phyloP scores from a whole-genome alignment of 1,140 invertebrate genomes.

The Ceratoteleas bidentatus region DNA sequence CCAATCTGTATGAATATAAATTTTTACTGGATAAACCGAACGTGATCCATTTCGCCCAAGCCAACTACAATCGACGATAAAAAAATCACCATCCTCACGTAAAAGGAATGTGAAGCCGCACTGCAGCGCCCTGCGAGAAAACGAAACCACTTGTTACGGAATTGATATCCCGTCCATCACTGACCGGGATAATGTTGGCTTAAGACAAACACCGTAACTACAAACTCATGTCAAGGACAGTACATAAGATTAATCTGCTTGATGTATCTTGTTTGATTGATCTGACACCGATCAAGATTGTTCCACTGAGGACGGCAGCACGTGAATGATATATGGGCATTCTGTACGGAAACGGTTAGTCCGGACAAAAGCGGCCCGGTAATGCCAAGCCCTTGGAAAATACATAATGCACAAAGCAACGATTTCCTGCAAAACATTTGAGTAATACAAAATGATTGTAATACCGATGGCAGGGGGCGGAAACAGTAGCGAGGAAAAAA shows the following conservation, averaged over 20 bases:
- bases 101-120: neutral
- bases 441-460: conserved; percentile 39
- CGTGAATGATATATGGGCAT: conserved; percentile 46
- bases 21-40: too few species aligned
- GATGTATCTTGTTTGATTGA: conserved; percentile 59
- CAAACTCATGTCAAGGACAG: conserved; percentile 52
- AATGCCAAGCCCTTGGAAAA: conserved; percentile 31
- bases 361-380: conserved; percentile 24
- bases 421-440: conserved; percentile 16
- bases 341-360: conserved; percentile 23
- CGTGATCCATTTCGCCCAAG: neutral
- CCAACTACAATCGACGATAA: neutral
- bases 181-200: conserved; percentile 25
- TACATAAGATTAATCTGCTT: conserved; percentile 63
- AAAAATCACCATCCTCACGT: neutral
- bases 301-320: conserved; percentile 25
- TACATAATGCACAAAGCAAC: conserved; percentile 22
- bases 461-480: conserved; percentile 4
- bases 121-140: neutral
- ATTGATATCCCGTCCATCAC: conserved; percentile 42
- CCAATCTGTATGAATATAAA: too few species aligned
- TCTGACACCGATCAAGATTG: conserved; percentile 59
- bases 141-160: conserved; percentile 14
- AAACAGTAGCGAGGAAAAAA: conserved; percentile 20
- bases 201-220: conserved; percentile 53